Evolutionary conservation across 1,140 invertebrate species (phyloP), one percentile per base, ranked within the genome.

Genomic region (Nasonia giraulti): DNA sequence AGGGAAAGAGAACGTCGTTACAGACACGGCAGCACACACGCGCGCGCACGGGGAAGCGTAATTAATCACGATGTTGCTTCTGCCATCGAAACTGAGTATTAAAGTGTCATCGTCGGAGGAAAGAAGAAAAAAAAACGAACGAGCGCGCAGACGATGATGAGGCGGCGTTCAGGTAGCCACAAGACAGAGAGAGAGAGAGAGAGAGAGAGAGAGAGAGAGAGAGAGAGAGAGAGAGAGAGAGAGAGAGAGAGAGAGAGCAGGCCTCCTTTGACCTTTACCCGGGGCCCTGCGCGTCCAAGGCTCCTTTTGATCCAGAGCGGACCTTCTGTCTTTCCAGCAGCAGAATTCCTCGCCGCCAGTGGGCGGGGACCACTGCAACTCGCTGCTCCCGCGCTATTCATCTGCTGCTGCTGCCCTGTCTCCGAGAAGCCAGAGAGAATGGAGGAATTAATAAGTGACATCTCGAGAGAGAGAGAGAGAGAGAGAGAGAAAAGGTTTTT

Each of bases 381-480:
- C 33, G 37, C 37, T 40, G 86, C 87, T 89, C 88, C 88, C 83
- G 88, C 89, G 88, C 89, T 91, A 90, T 91, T 90, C 89, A 87
- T 89, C 87, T 91, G 55, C 87, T 50, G 23, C 40, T 6, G 2
- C 6, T 40, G 8, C 75, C 85, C 84, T 87, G 85, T 89, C 87
- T 89, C 77, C 80, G 86, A 88, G 68, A 80, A 85, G 84, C 40
- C 80, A 20, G 85, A 87, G 87, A 91, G 88, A 89, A 88, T 88
- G 88, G 87, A 83, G 88, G 91, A 93, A 93, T 92, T 93, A 92
- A 92, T 92, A 93, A 93, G 92, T 92, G 92, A 92, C 92, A 93
- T 91, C 89, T 92, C 87, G 33, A 77, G 87, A 86, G 87, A 27
- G 27, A 27, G 27, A 86, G 86, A 89, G n/a, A n/a, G 33, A 77